phyloP scores from a whole-genome alignment of 2,113 vertebrate species.

The Petrocephalus zakoni region DNA sequence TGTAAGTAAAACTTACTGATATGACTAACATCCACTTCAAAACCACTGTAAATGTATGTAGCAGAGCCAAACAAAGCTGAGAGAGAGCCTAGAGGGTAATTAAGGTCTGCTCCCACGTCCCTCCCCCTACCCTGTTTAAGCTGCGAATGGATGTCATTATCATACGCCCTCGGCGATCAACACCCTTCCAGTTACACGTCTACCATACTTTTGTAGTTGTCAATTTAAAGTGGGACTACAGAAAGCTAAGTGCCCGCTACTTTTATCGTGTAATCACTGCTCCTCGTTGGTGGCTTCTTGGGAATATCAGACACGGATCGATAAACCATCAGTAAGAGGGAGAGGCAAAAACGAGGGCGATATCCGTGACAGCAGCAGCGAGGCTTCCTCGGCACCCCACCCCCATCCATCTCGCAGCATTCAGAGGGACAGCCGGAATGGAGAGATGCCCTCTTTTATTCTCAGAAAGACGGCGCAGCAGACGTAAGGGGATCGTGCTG shows the following conservation, averaged over 20 bases:
- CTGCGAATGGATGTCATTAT: not conserved
- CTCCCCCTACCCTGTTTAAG: not conserved
- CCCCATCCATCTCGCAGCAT: not conserved
- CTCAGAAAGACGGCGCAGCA: slow-evolving; percentile 9
- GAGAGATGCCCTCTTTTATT: slow-evolving; percentile 1
- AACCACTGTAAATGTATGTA: not conserved
- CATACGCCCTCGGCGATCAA: not conserved
- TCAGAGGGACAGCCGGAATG: slow-evolving; percentile 30
- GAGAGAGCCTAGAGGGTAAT: not conserved
- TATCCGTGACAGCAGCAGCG: not conserved
- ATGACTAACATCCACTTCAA: not conserved
- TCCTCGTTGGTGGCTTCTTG: not conserved
- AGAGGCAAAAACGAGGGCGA: not conserved
- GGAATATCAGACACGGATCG: not conserved
- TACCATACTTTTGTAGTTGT: slow-evolving; percentile 1
- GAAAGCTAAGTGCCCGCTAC: not conserved
- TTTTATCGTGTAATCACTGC: not conserved
- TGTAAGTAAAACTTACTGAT: too few species aligned
- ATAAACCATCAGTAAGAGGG: not conserved
- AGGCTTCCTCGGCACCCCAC: not conserved
- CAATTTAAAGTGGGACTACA: not conserved
- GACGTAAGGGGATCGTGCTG: slow-evolving; percentile 24
- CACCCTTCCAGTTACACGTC: not conserved
- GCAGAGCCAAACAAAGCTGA: not conserved
- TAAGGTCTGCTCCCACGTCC: not conserved